Evolutionary conservation across 2,888 invertebrate species (phyloP).

Genomic region (Baccha elongata): DNA sequence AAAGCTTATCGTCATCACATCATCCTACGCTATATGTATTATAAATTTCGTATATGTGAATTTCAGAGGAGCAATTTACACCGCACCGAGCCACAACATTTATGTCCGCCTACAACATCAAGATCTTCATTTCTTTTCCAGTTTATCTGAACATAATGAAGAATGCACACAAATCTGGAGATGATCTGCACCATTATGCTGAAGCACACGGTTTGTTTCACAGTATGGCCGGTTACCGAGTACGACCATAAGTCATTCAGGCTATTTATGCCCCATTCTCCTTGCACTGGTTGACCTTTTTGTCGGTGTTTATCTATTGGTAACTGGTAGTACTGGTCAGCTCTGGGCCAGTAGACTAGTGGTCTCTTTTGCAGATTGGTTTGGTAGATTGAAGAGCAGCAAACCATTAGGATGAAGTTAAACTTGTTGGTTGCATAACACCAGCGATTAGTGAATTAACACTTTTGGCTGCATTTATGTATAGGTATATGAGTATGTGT

Average conservation of each 20-base stretch:
- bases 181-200: constrained; percentile 35
- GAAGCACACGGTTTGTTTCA: not conserved
- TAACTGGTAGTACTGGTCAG: constrained; percentile 62
- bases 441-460: constrained; percentile 56
- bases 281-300: constrained; percentile 73
- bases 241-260: constrained; percentile 45
- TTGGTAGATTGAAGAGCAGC: constrained; percentile 51
- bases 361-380: constrained; percentile 53
- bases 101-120: constrained; percentile 45
- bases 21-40: constrained; percentile 56
- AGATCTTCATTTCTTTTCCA: constrained; percentile 24
- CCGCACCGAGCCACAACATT: not conserved
- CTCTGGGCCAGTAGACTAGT: constrained; percentile 68
- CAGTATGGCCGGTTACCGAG: constrained; percentile 25
- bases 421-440: constrained; percentile 71
- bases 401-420: constrained; percentile 60
- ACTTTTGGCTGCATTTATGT: constrained; percentile 3
- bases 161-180: constrained; percentile 49
- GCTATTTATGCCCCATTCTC: constrained; percentile 60
- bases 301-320: constrained; percentile 53
- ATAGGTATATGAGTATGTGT: constrained; percentile 9
- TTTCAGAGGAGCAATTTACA: constrained; percentile 20
- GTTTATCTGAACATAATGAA: constrained; percentile 40
- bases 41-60: too few species aligned
- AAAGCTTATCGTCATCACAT: constrained; percentile 24